phyloP scores from a whole-genome alignment of 2,888 invertebrate genomes.

The Rhingia rostrata region DNA sequence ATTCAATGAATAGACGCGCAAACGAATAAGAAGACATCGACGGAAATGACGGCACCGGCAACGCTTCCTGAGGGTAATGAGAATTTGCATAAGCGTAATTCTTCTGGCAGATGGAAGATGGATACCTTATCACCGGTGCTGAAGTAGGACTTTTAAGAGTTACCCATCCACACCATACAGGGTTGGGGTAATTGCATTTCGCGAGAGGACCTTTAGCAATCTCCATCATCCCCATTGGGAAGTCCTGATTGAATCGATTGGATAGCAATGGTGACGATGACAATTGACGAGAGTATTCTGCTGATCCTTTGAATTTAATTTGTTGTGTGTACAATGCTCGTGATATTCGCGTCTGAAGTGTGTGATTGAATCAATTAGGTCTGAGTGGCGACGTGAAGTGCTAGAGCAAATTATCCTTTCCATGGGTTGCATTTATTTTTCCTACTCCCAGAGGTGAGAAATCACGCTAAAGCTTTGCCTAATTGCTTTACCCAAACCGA shows the following conservation, averaged over 20 bases:
- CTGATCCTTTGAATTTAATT: constrained; percentile 72
- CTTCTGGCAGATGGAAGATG: constrained; percentile 36
- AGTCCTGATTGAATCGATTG: constrained; percentile 57
- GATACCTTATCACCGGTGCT: constrained; percentile 53
- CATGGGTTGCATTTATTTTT: constrained; percentile 19
- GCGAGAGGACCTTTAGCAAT: constrained; percentile 34
- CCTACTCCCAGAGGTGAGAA: background rate
- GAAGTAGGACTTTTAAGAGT: constrained; percentile 47
- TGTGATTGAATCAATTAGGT: constrained; percentile 73
- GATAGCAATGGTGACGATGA: constrained; percentile 37
- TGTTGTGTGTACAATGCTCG: constrained; percentile 40
- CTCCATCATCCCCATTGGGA: constrained; percentile 7
- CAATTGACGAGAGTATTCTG: constrained; percentile 69
- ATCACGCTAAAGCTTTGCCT: constrained; percentile 50
- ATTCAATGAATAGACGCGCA: constrained; percentile 58
- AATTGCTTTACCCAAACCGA: constrained; percentile 69
- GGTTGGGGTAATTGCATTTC: constrained; percentile 71
- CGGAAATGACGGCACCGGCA: constrained; percentile 1
- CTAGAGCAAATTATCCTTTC: constrained; percentile 65
- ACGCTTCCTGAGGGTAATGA: constrained; percentile 51
- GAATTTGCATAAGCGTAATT: constrained; percentile 70
- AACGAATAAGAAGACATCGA: constrained; percentile 46
- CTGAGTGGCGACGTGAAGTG: constrained; percentile 57
- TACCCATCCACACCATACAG: background rate
- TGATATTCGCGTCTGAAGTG: constrained; percentile 64